Base-by-base conservation (phyloP, 2,888 invertebrate species). In the Hydrotaea cyrtoneurina region DNA sequence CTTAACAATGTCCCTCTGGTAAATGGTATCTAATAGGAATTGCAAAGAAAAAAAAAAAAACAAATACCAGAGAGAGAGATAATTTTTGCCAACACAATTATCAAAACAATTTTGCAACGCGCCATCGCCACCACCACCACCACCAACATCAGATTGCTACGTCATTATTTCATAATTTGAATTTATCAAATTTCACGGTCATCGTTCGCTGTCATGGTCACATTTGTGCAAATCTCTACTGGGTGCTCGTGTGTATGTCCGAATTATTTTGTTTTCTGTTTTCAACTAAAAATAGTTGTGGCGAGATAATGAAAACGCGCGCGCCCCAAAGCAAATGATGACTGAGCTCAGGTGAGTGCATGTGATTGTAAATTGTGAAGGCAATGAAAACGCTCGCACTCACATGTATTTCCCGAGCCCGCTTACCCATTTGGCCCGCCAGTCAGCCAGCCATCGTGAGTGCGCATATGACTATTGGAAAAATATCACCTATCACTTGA, bases 111-210 rank as follows among this genome's bases (percentile, higher is more conserved):
- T 31, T 39, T 1, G 39, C 39, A 4, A 55, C 21, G 21, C 21
- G 17, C 53, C 19, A 5, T 8, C 11, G 55, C 21, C 39, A 39
- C 39, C 13, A 10, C 39, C 39, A 10, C 39, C 39, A 10, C 39
- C 39, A 10, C 39, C 39, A 50, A 8, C 50, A 7, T 31, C 31
- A 31, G n/a, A n/a, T n/a, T n/a, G 2, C 43, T 11, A 43, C 57
- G 39, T 69, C 15, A 15, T 69, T 69, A 23, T 69, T 69, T 69
- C 46, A 46, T 46, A 69, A 46, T 66, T 69, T 8, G 66, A 31
- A 15, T 7, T 69, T 69, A 69, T 69, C 23, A 69, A 69, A 69
- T 69, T 69, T 69, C 69, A 69, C 69, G 69, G 69, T 69, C 69
- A 69, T 31, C 21, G 69, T 21, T 21, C 39, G 39, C 21, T 15